Base-by-base conservation (phyloP, 2,888 invertebrate species). In the Galeruca laticollis region DNA sequence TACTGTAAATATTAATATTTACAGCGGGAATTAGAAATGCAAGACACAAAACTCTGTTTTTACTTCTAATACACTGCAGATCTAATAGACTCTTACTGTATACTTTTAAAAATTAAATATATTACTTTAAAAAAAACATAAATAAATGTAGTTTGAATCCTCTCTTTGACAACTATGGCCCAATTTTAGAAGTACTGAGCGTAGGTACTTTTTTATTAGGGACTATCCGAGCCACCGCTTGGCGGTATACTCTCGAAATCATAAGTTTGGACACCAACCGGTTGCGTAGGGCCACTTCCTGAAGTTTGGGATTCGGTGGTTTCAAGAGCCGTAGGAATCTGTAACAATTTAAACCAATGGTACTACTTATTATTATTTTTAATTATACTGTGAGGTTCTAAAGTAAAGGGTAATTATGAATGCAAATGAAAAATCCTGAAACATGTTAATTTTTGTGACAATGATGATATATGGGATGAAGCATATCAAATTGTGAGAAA, bases 211-310 rank as follows among this genome's bases (percentile, higher is more conserved):
- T 63, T 21, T 60, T 21, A 61, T 63, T 77, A 81, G 18, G 77
- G 79, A 59, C 80, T 80, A 73, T 85, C 85, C 3, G 84, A 79
- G n/a, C 83, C 85, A 20, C 85, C 85, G n/a, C 77, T 72, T 0
- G 84, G 83, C 11, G 78, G 80, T 47, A 81, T 73, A 72, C 71
- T 67, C 26, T 69, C 63, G 51, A 76, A 71, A 65, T 84, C 82
- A 37, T 77, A 78, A 11, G 83, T 84, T 69, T 84, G 80, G 63
- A 74, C 78, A 21, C 77, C 77, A 26, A 76, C 81, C 20, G 18
- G 37, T 31, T 65, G 65, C 1, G 47, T 43, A n/a, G 54, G 56
- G 31, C 40, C 57, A 9, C 72, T 75, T 15, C 70, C 71, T 9
- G 78, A 78, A 20, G 82, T 82, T 71, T 86, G 85, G 2, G 82